Conservation (phyloP, 2,888 invertebrate genomes). For the Conchocele bisecta region DNA sequence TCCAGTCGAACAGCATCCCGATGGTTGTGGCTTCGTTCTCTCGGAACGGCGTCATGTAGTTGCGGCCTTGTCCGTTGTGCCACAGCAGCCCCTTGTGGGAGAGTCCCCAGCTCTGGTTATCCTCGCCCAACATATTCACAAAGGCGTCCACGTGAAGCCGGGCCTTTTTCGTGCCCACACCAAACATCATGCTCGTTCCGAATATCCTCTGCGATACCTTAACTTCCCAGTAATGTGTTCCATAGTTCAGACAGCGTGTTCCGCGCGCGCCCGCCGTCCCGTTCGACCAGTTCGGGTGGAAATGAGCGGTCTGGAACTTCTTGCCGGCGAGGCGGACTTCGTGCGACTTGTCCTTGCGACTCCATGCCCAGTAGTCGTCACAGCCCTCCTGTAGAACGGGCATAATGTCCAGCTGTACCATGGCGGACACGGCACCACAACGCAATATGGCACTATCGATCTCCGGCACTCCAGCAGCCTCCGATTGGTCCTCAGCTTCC, state of each 20-base stretch:
- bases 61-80: slow-evolving; percentile 87
- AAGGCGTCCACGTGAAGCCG: slow-evolving; percentile 88
- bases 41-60: slow-evolving; percentile 88
- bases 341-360: slow-evolving; percentile 84
- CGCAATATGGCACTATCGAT: not conserved
- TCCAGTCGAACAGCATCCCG: slow-evolving; percentile 87
- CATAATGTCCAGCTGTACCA: slow-evolving; percentile 56
- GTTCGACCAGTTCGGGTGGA: slow-evolving; percentile 90
- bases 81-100: slow-evolving; percentile 89
- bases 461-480: not conserved
- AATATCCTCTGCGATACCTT: slow-evolving; percentile 87
- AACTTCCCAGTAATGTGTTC: slow-evolving; percentile 87
- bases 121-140: slow-evolving; percentile 89
- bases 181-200: slow-evolving; percentile 91
- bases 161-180: slow-evolving; percentile 86
- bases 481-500: not conserved
- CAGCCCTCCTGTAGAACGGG: slow-evolving; percentile 84
- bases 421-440: slow-evolving; percentile 10
- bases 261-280: slow-evolving; percentile 89
- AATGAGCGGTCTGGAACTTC: slow-evolving; percentile 85
- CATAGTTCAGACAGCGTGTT: slow-evolving; percentile 86
- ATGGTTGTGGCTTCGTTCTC: slow-evolving; percentile 88
- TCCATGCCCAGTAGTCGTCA: slow-evolving; percentile 89
- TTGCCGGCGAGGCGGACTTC: slow-evolving; percentile 85
- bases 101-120: slow-evolving; percentile 88